A percentile compares a stretch with the other conserved stretches of the same genome.
phyloP scores from a whole-genome alignment of 1,140 invertebrate genomes.

The Drosophila micromelanica region DNA sequence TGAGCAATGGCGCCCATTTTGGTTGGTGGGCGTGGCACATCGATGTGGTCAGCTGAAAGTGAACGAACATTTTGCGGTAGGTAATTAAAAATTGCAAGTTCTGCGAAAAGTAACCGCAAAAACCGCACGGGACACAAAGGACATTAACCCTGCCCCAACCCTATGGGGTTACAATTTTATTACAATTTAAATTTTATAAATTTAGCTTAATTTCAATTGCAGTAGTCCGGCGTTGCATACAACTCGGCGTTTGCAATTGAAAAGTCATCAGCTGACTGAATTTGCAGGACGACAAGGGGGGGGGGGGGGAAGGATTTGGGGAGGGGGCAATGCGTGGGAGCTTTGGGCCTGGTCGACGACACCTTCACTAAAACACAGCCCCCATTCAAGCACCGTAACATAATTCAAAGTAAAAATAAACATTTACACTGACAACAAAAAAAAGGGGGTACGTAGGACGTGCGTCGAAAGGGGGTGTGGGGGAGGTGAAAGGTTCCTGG shows the following conservation, averaged over 20 bases:
- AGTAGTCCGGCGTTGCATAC: conserved; percentile 3
- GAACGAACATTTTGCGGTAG: conserved; percentile 26
- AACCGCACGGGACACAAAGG: conserved; percentile 15
- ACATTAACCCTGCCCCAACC: too few relatives aligned
- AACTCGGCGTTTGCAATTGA: conserved; percentile 5
- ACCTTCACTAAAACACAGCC: not conserved
- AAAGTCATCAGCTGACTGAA: conserved; percentile 16
- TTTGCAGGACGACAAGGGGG: not conserved
- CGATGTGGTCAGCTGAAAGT: not conserved
- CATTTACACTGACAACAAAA: conserved; percentile 61
- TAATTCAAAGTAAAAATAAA: conserved; percentile 80
- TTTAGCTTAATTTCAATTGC: not conserved
- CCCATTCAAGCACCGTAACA: conserved; percentile 50
- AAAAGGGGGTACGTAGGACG: not conserved
- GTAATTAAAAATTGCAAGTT: conserved; percentile 28
- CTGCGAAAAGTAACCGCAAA: conserved; percentile 9
- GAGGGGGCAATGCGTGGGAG: too few relatives aligned
- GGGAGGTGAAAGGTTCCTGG: conserved; percentile 45
- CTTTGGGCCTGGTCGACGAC: not conserved
- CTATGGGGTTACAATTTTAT: too few relatives aligned
- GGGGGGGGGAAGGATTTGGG: not conserved
- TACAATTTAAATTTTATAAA: too few relatives aligned
- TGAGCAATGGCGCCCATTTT: not conserved
- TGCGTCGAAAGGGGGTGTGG: conserved; percentile 3
- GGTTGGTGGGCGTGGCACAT: not conserved